Evolutionary conservation across 2,888 invertebrate species (phyloP), one percentile per base, ranked within the genome.

Genomic region (Dicyrtoma fusca): DNA sequence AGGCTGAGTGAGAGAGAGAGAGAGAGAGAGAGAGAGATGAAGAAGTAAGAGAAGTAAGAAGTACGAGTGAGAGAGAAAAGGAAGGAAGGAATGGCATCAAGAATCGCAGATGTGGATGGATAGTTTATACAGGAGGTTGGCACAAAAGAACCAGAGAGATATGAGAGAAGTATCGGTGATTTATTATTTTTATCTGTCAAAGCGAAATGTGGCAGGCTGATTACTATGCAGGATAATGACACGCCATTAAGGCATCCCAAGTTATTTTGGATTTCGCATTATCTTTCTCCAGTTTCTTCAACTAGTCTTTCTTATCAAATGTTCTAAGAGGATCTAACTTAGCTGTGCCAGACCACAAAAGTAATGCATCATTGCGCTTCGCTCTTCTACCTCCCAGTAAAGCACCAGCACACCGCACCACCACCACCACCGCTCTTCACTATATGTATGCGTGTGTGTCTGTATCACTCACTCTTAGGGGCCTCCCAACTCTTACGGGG

Each of bases 111-210:
- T 72, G 72, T 70, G 73, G 74, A 76, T 76, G 74, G 76, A 74
- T 74, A 74, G 73, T 76, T 76, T 74, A 74, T 76, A 74, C 72
- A 68, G 68, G 71, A 74, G 64, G 65, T 72, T 74, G 73, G 76
- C 72, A 77, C 72, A 77, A 73, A 76, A 75, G 74, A 75, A 73
- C 49, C 51, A 49, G 66, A 74, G 70, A 74, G 75, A 76, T 75
- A 76, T 74, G 75, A 78, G 51, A 75, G 75, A 78, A 75, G 77
- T 77, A 78, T 79, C 78, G 76, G 76, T 77, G 80, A 80, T 80
- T 80, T 80, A 80, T 80, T 80, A 79, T 80, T 80, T 80, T 79
- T 80, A 80, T 80, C 80, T 80, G 80, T 77, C 78, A 78, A 77
- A 78, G 79, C 71, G 77, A 79, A 79, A 79, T 78, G 79, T 77